Evolutionary conservation across 2,113 vertebrate species (phyloP).

Genomic region (Lagenorhynchus albirostris): DNA sequence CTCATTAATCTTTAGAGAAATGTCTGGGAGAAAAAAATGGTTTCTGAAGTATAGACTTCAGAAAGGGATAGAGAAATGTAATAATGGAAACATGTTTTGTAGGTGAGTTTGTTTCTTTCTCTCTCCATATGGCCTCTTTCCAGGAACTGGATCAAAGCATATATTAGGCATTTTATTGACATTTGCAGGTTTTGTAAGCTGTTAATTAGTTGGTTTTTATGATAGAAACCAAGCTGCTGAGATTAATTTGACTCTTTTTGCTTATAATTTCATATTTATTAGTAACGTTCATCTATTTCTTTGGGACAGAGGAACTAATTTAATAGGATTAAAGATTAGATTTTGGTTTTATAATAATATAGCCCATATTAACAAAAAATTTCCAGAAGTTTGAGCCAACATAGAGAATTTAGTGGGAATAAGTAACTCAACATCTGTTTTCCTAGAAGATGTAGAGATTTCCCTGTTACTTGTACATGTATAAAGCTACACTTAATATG

Average conservation of each 20-base stretch:
- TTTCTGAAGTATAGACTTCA: not conserved
- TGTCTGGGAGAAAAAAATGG: not conserved
- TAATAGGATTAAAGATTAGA: slow-evolving; percentile 23
- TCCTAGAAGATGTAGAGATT: slow-evolving; percentile 44
- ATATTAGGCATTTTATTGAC: not conserved
- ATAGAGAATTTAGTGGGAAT: slow-evolving; percentile 10
- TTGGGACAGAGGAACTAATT: not conserved
- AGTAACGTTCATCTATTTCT: not conserved
- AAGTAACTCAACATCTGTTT: slow-evolving; percentile 40
- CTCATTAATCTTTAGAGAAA: not conserved
- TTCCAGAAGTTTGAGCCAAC: not conserved
- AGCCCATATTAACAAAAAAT: not conserved
- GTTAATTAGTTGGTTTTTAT: not conserved
- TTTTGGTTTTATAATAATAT: slow-evolving; percentile 25
- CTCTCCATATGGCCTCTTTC: not conserved
- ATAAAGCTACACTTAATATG: slow-evolving; percentile 61
- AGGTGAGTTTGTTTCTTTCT: not conserved
- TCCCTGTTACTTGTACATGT: slow-evolving; percentile 43
- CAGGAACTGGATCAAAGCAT: not conserved
- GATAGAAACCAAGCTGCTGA: slow-evolving; percentile 2
- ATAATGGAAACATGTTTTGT: not conserved
- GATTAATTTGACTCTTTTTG: not conserved
- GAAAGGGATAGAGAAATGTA: not conserved
- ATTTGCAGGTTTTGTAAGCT: not conserved
- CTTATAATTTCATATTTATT: slow-evolving; percentile 7